These are phyloP conservation scores for Marcusenius ussheri DNA, from an alignment of 2,113 vertebrate species.

Conservation along the genomic window DNA sequence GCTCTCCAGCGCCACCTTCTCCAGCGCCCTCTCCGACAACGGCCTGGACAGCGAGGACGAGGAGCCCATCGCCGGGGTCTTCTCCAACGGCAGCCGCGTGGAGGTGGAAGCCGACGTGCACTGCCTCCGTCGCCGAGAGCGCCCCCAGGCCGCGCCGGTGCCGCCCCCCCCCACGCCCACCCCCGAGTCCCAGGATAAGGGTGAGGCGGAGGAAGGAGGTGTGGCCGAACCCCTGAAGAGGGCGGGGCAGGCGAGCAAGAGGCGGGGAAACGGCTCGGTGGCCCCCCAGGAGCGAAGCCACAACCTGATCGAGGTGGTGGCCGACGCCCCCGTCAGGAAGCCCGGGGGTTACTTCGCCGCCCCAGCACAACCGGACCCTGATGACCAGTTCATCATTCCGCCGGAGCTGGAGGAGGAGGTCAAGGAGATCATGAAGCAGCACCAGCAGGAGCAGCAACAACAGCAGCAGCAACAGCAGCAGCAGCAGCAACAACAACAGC, in stretches of 20 bases:
- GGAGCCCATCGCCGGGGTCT: constrained; percentile 90
- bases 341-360: constrained; percentile 90
- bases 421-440: constrained; percentile 96
- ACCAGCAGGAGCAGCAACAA: constrained; percentile 72
- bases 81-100: constrained; percentile 88
- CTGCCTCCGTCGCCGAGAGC: constrained; percentile 60
- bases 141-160: constrained; percentile 48
- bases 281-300: constrained; percentile 85
- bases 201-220: constrained; percentile 55
- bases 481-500: constrained; percentile 50
- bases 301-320: constrained; percentile 87
- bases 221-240: neutral
- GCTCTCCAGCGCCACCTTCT: constrained; percentile 93
- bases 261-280: constrained; percentile 81
- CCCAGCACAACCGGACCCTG: constrained; percentile 86
- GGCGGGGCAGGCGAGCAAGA: constrained; percentile 42
- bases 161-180: constrained; percentile 57
- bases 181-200: constrained; percentile 70
- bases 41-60: constrained; percentile 94
- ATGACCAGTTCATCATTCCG: constrained; percentile 95
- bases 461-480: constrained; percentile 69
- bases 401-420: constrained; percentile 97
- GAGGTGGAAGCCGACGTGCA: constrained; percentile 94
- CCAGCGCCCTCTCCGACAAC: constrained; percentile 92
- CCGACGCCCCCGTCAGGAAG: constrained; percentile 79